Evolutionary conservation across 1,140 invertebrate genomes (phyloP).

Genomic region (Drosophila setifemur): DNA sequence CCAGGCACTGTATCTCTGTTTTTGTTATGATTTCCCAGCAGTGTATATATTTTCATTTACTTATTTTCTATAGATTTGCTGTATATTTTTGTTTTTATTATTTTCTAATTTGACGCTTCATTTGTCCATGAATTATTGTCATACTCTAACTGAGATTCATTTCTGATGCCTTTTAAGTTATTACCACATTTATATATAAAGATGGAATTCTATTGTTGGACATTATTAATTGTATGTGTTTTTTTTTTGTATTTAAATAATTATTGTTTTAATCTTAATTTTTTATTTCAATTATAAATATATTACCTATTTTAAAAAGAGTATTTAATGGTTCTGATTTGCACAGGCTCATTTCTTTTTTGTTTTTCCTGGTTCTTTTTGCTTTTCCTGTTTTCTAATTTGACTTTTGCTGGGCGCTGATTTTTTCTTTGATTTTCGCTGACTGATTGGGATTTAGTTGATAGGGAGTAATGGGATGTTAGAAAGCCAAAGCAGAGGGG

Average conservation of each 20-base stretch:
- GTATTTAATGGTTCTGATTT: neutral
- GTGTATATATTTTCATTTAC: slow-evolving; percentile 24
- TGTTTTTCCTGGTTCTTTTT: slow-evolving; percentile 11
- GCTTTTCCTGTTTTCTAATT: slow-evolving; percentile 44
- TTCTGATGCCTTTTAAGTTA: neutral
- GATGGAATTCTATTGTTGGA: too few species aligned
- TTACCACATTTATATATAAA: too few species aligned
- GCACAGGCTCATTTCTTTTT: neutral
- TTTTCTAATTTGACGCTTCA: slow-evolving; percentile 77
- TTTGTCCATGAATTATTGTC: slow-evolving; percentile 44
- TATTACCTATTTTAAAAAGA: neutral
- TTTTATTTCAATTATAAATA: neutral
- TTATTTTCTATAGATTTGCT: slow-evolving; percentile 21
- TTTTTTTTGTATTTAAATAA: neutral
- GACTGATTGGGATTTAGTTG: slow-evolving; percentile 48
- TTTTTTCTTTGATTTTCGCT: slow-evolving; percentile 41
- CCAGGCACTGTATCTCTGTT: slow-evolving; percentile 14
- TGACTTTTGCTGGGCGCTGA: slow-evolving; percentile 45
- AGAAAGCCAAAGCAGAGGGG: neutral
- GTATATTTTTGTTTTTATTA: slow-evolving; percentile 37
- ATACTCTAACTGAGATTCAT: neutral
- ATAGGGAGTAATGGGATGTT: slow-evolving; percentile 1
- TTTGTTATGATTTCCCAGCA: slow-evolving; percentile 24
- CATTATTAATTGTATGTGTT: too few species aligned
- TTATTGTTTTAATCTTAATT: neutral